Evolutionary conservation across 1,140 invertebrate genomes (phyloP).

Genomic region (Mactra quadrangularis): DNA sequence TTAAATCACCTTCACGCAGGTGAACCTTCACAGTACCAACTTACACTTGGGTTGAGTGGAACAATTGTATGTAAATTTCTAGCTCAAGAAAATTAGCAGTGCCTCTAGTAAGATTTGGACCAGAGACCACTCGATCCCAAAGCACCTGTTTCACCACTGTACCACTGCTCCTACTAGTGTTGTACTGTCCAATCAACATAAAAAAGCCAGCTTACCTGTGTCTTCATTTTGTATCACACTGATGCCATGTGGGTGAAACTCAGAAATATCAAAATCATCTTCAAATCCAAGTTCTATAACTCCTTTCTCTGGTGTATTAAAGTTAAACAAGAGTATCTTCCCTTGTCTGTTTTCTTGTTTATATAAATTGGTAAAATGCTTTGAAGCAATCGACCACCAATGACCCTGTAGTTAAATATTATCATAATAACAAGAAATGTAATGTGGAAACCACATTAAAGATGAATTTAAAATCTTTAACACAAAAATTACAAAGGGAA

Average conservation of each 20-base stretch:
- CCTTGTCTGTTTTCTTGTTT: constrained; percentile 60
- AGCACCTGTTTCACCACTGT: no score
- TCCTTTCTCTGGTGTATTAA: constrained; percentile 57
- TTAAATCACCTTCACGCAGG: no score
- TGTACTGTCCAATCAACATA: no score
- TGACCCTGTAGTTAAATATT: constrained; percentile 65
- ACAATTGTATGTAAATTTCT: no score
- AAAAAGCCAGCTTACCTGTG: no score
- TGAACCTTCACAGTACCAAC: no score
- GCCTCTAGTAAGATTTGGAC: no score
- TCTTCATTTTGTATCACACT: constrained; percentile 68
- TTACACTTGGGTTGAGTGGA: no score
- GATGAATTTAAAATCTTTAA: not conserved
- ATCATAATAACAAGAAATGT: constrained; percentile 13
- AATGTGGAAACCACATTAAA: not conserved
- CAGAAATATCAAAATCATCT: constrained; percentile 62
- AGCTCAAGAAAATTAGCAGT: no score
- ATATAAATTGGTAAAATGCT: constrained; percentile 46
- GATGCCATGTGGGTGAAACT: constrained; percentile 71
- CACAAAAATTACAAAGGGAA: no score
- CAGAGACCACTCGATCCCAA: no score
- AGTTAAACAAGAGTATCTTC: constrained; percentile 66
- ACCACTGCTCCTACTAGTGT: no score
- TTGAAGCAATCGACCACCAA: constrained; percentile 14
- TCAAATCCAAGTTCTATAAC: constrained; percentile 60